Percentiles rank a stretch among this genome's conserved stretches.
Conservation (phyloP, 2,888 invertebrate genomes). For the Andricus quercusramuli region DNA sequence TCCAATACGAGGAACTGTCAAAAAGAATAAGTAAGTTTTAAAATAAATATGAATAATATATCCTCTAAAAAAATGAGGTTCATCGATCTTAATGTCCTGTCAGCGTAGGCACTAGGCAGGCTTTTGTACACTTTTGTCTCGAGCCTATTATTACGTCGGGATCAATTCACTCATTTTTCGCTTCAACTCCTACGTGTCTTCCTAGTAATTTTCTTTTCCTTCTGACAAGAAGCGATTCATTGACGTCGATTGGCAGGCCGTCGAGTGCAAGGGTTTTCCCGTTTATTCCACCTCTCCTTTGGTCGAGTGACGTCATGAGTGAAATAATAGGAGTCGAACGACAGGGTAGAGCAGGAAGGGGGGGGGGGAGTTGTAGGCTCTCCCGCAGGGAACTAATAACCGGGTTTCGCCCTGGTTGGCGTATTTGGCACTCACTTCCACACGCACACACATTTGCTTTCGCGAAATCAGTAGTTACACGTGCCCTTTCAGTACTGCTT, state of each 20-base stretch:
- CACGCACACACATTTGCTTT: conserved; percentile 42
- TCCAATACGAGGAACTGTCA: background rate
- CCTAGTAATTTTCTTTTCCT: conserved; percentile 57
- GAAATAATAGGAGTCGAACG: conserved; percentile 56
- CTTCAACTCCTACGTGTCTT: conserved; percentile 41
- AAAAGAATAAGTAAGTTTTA: background rate
- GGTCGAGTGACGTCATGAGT: conserved; percentile 51
- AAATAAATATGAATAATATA: conserved; percentile 1
- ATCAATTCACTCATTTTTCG: conserved; percentile 41
- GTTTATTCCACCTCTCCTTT: conserved; percentile 51
- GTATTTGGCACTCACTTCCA: conserved; percentile 61
- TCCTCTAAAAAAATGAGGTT: background rate
- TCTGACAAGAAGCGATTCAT: conserved; percentile 57
- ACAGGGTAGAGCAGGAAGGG: conserved; percentile 49
- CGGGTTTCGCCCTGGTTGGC: conserved; percentile 66
- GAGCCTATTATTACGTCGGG: conserved; percentile 34
- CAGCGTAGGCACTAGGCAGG: conserved; percentile 22
- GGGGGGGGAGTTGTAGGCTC: conserved; percentile 57
- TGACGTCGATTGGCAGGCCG: conserved; percentile 59
- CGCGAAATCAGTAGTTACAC: background rate
- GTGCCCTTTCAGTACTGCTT: background rate
- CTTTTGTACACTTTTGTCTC: conserved; percentile 19
- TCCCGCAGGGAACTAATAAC: conserved; percentile 76
- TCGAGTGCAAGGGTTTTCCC: conserved; percentile 59
- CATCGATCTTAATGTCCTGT: conserved; percentile 30